Evolutionary conservation across 2,797 vertebrate genomes (phyloP).

Genomic region (Enteromius afrohamiltoni): DNA sequence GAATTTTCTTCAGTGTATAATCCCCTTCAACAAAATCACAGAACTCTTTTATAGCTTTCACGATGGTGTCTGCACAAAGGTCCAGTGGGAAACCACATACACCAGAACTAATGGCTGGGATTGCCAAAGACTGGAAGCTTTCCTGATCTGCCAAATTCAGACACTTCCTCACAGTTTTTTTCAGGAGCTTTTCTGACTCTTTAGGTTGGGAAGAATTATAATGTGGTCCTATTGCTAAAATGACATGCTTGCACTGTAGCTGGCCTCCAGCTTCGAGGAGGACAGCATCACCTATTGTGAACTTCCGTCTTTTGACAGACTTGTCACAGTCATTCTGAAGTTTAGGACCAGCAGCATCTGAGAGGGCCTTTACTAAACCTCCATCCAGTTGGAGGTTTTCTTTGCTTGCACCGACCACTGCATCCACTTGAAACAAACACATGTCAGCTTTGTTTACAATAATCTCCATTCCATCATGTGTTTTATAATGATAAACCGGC

Average conservation of each 20-base stretch:
- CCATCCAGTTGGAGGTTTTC: conserved; percentile 67
- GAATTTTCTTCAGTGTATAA: conserved; percentile 73
- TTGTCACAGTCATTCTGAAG: conserved; percentile 78
- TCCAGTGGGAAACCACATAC: conserved; percentile 74
- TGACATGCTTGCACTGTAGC: conserved; percentile 78
- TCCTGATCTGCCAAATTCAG: conserved; percentile 73
- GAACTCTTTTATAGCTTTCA: conserved; percentile 76
- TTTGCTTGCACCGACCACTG: conserved; percentile 80
- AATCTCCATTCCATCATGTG: conserved; percentile 74
- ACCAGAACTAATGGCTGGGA: conserved; percentile 83
- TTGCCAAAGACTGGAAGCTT: conserved; percentile 77
- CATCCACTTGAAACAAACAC: conserved; percentile 73
- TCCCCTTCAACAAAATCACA: conserved; percentile 61
- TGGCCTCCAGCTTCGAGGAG: conserved; percentile 76
- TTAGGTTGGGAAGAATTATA: conserved; percentile 62
- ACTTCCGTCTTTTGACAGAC: conserved; percentile 44
- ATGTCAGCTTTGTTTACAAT: conserved; percentile 78
- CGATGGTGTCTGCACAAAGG: conserved; percentile 73
- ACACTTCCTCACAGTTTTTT: conserved; percentile 70
- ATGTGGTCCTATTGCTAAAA: conserved; percentile 82
- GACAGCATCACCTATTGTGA: conserved; percentile 68
- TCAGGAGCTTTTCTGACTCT: conserved; percentile 62
- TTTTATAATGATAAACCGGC: conserved; percentile 56
- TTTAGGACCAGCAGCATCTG: conserved; percentile 77
- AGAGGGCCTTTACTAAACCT: conserved; percentile 76